phyloP scores from a whole-genome alignment of 1,140 invertebrate species.

The Mercenaria mercenaria region DNA sequence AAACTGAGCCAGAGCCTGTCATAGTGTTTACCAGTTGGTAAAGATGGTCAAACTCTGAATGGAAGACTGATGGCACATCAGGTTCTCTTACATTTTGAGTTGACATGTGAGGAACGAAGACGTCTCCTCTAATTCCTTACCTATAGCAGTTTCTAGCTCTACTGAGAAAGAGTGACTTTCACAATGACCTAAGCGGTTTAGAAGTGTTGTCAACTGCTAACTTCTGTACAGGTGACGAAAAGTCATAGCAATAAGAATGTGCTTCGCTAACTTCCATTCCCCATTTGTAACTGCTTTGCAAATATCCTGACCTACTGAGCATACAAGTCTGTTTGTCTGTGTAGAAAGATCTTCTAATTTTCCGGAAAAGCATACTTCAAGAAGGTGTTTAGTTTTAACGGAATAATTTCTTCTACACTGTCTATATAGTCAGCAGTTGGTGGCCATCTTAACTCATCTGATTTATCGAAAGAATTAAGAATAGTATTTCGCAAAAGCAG shows the following conservation, averaged over 20 bases:
- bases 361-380: neutral
- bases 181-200: conserved; percentile 68
- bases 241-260: conserved; percentile 61
- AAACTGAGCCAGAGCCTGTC: conserved; percentile 61
- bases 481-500: neutral
- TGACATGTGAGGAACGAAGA: neutral
- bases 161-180: conserved; percentile 68
- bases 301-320: conserved; percentile 43
- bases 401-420: neutral
- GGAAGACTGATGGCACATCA: neutral
- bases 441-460: neutral
- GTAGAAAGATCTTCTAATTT: neutral
- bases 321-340: neutral
- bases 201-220: conserved; percentile 52
- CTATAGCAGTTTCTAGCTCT: conserved; percentile 66
- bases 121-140: neutral
- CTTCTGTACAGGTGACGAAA: conserved; percentile 65
- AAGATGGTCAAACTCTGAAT: conserved; percentile 70
- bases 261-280: conserved; percentile 68
- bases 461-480: neutral
- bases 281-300: conserved; percentile 63
- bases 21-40: conserved; percentile 70
- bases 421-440: neutral
- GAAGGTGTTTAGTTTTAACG: neutral
- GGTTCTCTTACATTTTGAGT: neutral